phyloP scores from a whole-genome alignment of 1,140 invertebrate genomes.

The Temnothorax nylanderi region DNA sequence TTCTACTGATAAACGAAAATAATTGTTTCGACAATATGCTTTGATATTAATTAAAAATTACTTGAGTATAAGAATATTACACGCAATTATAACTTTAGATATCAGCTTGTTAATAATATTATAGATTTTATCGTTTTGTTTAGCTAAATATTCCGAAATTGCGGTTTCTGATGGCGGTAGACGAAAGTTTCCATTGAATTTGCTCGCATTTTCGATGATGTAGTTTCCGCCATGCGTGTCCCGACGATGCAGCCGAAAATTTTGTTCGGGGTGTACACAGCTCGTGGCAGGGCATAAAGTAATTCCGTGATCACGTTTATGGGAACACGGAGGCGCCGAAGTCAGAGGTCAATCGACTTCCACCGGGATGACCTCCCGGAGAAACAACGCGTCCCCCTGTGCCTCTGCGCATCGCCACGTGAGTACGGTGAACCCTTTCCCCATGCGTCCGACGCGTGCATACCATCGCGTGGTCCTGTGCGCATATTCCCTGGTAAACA shows the following conservation, averaged over 20 bases:
- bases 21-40: background rate
- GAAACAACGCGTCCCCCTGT: slow-evolving; percentile 59
- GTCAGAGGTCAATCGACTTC: slow-evolving; percentile 76
- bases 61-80: background rate
- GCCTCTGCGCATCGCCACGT: slow-evolving; percentile 18
- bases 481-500: slow-evolving; percentile 27
- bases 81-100: background rate
- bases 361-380: slow-evolving; percentile 70
- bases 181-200: background rate
- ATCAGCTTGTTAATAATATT: background rate
- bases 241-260: slow-evolving; percentile 12
- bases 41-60: background rate
- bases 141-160: background rate
- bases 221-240: background rate
- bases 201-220: background rate
- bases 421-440: slow-evolving; percentile 46
- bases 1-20: background rate
- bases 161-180: background rate
- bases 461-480: background rate
- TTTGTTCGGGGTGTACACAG: slow-evolving; percentile 9
- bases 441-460: slow-evolving; percentile 48
- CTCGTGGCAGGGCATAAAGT: slow-evolving; percentile 67
- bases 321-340: slow-evolving; percentile 72
- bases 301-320: slow-evolving; percentile 71
- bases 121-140: background rate